Evolutionary conservation across 1,140 invertebrate species (phyloP).

Genomic region (Anastatus disparis): DNA sequence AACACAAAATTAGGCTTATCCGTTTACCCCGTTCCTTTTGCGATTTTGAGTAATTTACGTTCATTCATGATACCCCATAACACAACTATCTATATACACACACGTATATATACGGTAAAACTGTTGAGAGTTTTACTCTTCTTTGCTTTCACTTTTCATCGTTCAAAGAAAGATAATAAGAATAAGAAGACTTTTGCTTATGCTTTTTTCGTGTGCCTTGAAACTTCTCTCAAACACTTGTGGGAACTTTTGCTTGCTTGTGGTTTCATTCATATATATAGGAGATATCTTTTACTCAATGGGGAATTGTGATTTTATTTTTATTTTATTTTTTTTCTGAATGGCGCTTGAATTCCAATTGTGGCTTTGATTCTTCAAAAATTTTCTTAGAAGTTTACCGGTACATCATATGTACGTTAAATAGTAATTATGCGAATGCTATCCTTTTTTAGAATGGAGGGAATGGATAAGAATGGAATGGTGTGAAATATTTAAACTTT

Average conservation of each 20-base stretch:
- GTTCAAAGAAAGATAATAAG: too few species aligned
- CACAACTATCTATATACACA: neutral
- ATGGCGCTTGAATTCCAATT: slow-evolving; percentile 34
- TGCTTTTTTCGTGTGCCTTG: too few species aligned
- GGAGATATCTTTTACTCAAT: neutral
- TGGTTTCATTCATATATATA: slow-evolving; percentile 20
- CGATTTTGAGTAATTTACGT: slow-evolving; percentile 20
- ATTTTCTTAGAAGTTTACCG: neutral
- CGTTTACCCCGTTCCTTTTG: slow-evolving; percentile 21
- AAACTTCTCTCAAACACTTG: slow-evolving; percentile 9
- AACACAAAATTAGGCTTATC: slow-evolving; percentile 33
- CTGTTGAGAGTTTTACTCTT: neutral
- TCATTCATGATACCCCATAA: slow-evolving; percentile 15
- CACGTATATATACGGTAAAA: too few species aligned
- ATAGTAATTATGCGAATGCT: neutral
- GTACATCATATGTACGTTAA: neutral
- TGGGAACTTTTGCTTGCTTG: slow-evolving; percentile 26
- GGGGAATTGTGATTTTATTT: slow-evolving; percentile 32
- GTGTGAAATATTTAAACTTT: slow-evolving; percentile 4
- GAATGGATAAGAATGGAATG: too few species aligned
- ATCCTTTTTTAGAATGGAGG: too few species aligned
- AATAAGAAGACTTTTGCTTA: too few species aligned
- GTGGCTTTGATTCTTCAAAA: neutral
- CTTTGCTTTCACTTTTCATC: slow-evolving; percentile 26
- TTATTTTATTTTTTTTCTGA: too few species aligned